Conservation (phyloP, 2,888 invertebrate genomes). For the Drosophila nigritarsus region DNA sequence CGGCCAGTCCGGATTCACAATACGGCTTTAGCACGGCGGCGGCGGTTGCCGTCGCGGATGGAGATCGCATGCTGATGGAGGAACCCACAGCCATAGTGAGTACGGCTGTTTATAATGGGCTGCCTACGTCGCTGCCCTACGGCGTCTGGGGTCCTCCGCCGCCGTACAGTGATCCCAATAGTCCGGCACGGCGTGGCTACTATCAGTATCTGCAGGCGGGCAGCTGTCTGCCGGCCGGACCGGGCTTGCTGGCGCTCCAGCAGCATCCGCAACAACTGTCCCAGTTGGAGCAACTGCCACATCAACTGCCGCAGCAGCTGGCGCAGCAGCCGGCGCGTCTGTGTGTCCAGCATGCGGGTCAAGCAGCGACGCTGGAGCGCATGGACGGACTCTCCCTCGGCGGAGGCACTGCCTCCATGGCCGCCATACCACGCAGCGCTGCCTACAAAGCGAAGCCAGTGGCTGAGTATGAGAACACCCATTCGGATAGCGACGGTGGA, state of each 20-base stretch:
- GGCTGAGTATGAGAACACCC: slow-evolving; percentile 86
- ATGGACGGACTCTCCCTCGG: slow-evolving; percentile 48
- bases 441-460: slow-evolving; percentile 67
- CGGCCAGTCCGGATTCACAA: slow-evolving; percentile 92
- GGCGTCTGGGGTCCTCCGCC: slow-evolving; percentile 95
- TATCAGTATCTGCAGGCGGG: slow-evolving; percentile 83
- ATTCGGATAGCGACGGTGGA: slow-evolving; percentile 85
- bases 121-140: slow-evolving; percentile 87
- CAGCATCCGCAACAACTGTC: slow-evolving; percentile 39
- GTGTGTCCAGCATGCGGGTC: slow-evolving; percentile 44
- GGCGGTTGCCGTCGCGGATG: slow-evolving; percentile 62
- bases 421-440: slow-evolving; percentile 34
- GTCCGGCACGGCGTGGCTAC: slow-evolving; percentile 87
- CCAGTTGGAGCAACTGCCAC: slow-evolving; percentile 22
- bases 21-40: slow-evolving; percentile 89
- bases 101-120: slow-evolving; percentile 75
- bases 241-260: slow-evolving; percentile 47
- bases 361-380: slow-evolving; percentile 63
- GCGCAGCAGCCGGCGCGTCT: slow-evolving; percentile 42
- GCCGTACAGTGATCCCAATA: slow-evolving; percentile 93
- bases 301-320: slow-evolving; percentile 35
- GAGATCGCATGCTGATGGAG: slow-evolving; percentile 75
- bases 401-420: slow-evolving; percentile 38
- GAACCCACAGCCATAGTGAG: slow-evolving; percentile 58
- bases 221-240: slow-evolving; percentile 48